These are phyloP conservation scores for Zelostemma sp. DNA, from an alignment of 1,140 invertebrate genomes.

Conservation along the genomic window DNA sequence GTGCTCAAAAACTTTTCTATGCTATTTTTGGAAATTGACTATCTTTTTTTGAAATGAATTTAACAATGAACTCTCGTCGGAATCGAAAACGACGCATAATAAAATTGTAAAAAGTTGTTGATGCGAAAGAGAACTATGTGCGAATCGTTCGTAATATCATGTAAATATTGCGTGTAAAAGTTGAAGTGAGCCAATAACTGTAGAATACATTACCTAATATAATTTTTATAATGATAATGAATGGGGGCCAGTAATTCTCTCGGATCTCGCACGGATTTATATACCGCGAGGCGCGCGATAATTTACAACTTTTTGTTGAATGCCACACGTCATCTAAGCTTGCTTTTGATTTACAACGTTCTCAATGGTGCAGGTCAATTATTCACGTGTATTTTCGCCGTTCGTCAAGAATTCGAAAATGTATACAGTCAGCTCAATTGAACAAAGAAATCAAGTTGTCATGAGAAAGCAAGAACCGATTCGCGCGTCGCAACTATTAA, in stretches of 20 bases:
- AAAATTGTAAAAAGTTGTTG: not conserved
- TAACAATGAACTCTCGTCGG: too few relatives aligned
- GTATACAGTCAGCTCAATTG: constrained; percentile 33
- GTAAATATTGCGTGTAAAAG: constrained; percentile 37
- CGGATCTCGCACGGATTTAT: constrained; percentile 69
- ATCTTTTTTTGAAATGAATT: too few relatives aligned
- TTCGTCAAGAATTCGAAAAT: not conserved
- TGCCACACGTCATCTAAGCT: not conserved
- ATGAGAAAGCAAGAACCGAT: constrained; percentile 37
- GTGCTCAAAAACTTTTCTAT: not conserved
- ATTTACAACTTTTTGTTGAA: not conserved
- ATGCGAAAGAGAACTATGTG: not conserved
- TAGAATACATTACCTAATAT: constrained; percentile 31
- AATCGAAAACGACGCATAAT: too few relatives aligned
- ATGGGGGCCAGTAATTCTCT: constrained; percentile 71
- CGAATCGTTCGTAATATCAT: constrained; percentile 38
- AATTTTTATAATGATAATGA: constrained; percentile 58
- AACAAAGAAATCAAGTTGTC: constrained; percentile 12
- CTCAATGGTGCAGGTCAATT: too few relatives aligned
- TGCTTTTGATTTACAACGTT: too few relatives aligned
- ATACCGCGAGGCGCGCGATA: constrained; percentile 57
- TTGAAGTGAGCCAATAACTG: constrained; percentile 16
- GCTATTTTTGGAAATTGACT: too few relatives aligned
- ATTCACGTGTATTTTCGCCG: too few relatives aligned
- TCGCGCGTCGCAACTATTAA: constrained; percentile 64